Evolutionary conservation across 1,140 invertebrate species (phyloP).

Genomic region (Danaus plexippus): DNA sequence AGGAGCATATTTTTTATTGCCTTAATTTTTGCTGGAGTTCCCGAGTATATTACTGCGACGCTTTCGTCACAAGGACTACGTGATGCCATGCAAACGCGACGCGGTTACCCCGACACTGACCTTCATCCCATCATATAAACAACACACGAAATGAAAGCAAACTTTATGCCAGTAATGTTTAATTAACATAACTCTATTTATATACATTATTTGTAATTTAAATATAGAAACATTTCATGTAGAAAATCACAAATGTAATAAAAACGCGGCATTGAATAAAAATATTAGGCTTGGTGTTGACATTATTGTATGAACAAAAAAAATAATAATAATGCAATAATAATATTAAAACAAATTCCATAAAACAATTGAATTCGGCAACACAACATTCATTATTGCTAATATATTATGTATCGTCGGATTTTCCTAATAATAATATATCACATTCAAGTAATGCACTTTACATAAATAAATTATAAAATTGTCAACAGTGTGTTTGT

Average conservation of each 20-base stretch:
- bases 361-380: slow-evolving; percentile 33
- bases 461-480: slow-evolving; percentile 69
- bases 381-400: slow-evolving; percentile 43
- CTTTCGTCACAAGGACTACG: not conserved
- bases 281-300: slow-evolving; percentile 56
- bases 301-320: slow-evolving; percentile 32
- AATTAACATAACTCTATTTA: slow-evolving; percentile 67
- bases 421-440: slow-evolving; percentile 48
- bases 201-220: slow-evolving; percentile 68
- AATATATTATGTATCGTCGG: slow-evolving; percentile 35
- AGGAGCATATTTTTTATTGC: too few relatives aligned
- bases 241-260: slow-evolving; percentile 64
- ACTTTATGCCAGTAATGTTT: slow-evolving; percentile 55
- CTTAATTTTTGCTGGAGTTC: too few relatives aligned
- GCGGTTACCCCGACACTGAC: not conserved
- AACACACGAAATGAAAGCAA: slow-evolving; percentile 26
- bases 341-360: slow-evolving; percentile 34
- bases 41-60: too few relatives aligned
- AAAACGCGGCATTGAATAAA: slow-evolving; percentile 51
- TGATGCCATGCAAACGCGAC: not conserved
- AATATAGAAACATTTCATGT: slow-evolving; percentile 67
- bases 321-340: too few relatives aligned
- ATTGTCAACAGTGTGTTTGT: slow-evolving; percentile 63
- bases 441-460: slow-evolving; percentile 64
- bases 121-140: slow-evolving; percentile 19